Evolutionary conservation across 2,888 invertebrate species (phyloP).

Genomic region (Smittia aterrima): DNA sequence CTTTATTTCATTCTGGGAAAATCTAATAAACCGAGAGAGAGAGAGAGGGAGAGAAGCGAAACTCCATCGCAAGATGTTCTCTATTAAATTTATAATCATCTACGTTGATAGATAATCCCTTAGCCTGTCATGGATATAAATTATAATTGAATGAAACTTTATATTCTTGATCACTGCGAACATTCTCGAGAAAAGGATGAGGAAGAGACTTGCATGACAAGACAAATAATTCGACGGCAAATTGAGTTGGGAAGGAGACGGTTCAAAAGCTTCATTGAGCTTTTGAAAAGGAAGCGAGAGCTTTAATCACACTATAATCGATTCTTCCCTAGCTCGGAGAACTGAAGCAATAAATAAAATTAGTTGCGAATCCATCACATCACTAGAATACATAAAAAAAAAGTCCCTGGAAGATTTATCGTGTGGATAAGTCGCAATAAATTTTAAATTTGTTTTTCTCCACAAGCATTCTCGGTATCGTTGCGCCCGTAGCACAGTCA

Average conservation of each 20-base stretch:
- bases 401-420: background rate
- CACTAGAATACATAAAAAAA: background rate
- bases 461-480: constrained; percentile 9
- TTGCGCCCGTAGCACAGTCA: background rate
- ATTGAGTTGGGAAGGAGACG: background rate
- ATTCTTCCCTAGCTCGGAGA: too few species aligned
- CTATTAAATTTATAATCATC: constrained; percentile 37
- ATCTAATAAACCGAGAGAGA: background rate
- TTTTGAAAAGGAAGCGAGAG: too few species aligned
- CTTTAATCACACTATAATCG: too few species aligned
- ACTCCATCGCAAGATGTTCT: background rate
- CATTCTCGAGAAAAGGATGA: background rate
- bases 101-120: constrained; percentile 11
- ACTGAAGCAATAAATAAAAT: constrained; percentile 1
- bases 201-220: background rate
- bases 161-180: constrained; percentile 22
- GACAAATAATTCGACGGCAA: constrained; percentile 24
- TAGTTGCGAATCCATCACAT: background rate
- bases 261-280: too few species aligned
- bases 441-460: constrained; percentile 2
- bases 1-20: background rate
- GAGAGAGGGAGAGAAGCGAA: background rate
- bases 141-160: constrained; percentile 39
- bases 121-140: background rate
- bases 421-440: constrained; percentile 17